Percentiles rank a stretch among this genome's conserved stretches.
Evolutionary conservation across 2,888 invertebrate species (phyloP).

Genomic region (Drosophila borborema): DNA sequence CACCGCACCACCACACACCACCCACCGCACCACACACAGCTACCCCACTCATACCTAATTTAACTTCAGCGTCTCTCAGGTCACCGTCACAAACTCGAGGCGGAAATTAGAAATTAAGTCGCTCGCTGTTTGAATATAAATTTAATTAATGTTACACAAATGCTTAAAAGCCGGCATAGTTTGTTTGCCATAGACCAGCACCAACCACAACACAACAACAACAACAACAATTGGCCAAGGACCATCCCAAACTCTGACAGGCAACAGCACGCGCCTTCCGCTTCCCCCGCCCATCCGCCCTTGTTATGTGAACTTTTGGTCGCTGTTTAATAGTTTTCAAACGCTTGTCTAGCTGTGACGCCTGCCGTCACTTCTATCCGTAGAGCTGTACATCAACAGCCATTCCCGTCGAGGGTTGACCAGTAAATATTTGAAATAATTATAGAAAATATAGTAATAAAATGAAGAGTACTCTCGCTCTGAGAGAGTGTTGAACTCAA

Average conservation of each 20-base stretch:
- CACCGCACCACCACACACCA: conserved; percentile 18
- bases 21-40: neutral
- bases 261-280: conserved; percentile 78
- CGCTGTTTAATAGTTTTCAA: conserved; percentile 79
- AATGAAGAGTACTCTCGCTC: neutral
- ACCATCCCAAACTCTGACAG: conserved; percentile 67
- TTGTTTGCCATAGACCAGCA: conserved; percentile 72
- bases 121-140: conserved; percentile 81
- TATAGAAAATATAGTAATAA: neutral
- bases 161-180: conserved; percentile 78
- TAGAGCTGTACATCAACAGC: neutral
- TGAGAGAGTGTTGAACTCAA: neutral
- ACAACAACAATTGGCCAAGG: conserved; percentile 33
- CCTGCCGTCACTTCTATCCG: conserved; percentile 68
- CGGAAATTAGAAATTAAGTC: conserved; percentile 81
- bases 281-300: conserved; percentile 27
- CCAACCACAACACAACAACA: conserved; percentile 39
- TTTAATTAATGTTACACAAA: conserved; percentile 81
- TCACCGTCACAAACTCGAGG: conserved; percentile 59
- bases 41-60: conserved; percentile 48
- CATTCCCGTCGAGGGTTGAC: conserved; percentile 52
- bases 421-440: conserved; percentile 23
- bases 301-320: conserved; percentile 71
- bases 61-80: conserved; percentile 42
- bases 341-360: conserved; percentile 78